These are phyloP conservation scores for Heliocidaris tuberculata DNA, from an alignment of 35 echinoderm and acorn worm species.

Conservation along the genomic window DNA sequence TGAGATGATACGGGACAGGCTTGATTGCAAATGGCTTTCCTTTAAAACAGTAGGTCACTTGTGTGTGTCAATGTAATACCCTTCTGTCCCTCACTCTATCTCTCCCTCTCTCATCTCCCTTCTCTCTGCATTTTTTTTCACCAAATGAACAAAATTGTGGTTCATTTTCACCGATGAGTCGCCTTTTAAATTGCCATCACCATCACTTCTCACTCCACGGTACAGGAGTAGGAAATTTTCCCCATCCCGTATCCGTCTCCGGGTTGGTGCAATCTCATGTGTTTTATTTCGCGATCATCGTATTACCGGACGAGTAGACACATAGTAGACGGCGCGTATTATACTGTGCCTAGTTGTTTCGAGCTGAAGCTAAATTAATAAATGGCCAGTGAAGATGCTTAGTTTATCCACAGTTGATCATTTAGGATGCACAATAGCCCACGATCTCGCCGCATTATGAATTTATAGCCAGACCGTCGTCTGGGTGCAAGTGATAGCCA, in stretches of 20 bases:
- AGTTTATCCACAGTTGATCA: constrained; percentile 43
- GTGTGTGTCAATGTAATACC: not conserved
- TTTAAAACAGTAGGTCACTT: constrained; percentile 33
- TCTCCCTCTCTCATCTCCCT: not conserved
- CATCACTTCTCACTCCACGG: not conserved
- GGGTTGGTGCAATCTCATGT: not conserved
- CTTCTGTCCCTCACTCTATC: not conserved
- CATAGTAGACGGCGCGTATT: not conserved
- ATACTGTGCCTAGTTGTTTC: not conserved
- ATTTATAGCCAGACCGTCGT: constrained; percentile 44
- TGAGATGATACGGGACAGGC: constrained; percentile 24
- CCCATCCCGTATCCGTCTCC: not conserved
- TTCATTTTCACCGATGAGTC: constrained; percentile 14
- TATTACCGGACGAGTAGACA: not conserved
- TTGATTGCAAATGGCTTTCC: constrained; percentile 22
- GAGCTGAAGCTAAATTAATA: constrained; percentile 45
- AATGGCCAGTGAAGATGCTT: constrained; percentile 46
- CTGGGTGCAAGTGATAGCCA: constrained; percentile 38
- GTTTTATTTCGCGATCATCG: not conserved
- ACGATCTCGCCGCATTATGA: constrained; percentile 48
- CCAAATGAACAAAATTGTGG: not conserved
- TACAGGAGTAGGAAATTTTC: not conserved
- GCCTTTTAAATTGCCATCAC: constrained; percentile 44
- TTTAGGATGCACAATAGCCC: constrained; percentile 50
- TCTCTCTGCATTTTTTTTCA: not conserved